A percentile compares a stretch with the other conserved stretches of the same genome.
phyloP scores from a whole-genome alignment of 2,888 invertebrate species.

The Clusia tigrina region DNA sequence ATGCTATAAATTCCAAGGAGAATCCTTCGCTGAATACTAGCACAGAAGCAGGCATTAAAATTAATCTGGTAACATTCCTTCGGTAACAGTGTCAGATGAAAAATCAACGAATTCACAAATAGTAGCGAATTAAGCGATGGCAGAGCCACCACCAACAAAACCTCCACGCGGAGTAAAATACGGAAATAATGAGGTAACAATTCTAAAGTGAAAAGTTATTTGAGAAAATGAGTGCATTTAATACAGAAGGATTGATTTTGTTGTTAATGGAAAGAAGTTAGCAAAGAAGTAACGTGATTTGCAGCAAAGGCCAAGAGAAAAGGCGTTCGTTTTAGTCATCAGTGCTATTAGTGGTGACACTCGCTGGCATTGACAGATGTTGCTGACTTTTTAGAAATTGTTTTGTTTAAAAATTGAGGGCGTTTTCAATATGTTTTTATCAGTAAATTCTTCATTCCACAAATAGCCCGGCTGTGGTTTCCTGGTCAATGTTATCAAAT shows the following conservation, averaged over 20 bases:
- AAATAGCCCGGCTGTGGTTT: slow-evolving; percentile 78
- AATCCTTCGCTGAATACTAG: too few species aligned
- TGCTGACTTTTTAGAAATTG: not conserved
- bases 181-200: slow-evolving; percentile 85
- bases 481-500: slow-evolving; percentile 94
- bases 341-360: slow-evolving; percentile 45
- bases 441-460: slow-evolving; percentile 8
- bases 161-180: slow-evolving; percentile 87
- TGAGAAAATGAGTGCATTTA: not conserved
- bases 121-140: too few species aligned
- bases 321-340: not conserved
- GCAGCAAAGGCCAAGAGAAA: not conserved
- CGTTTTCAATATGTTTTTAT: slow-evolving; percentile 18
- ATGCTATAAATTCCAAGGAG: too few species aligned
- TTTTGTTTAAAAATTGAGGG: slow-evolving; percentile 4
- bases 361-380: slow-evolving; percentile 5
- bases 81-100: too few species aligned
- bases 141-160: slow-evolving; percentile 78
- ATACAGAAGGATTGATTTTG: too few species aligned
- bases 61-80: too few species aligned
- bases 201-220: slow-evolving; percentile 20
- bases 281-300: not conserved
- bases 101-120: too few species aligned
- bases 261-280: too few species aligned
- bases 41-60: too few species aligned